Evolutionary conservation across 64 coral and sea anemone species (phyloP).

Genomic region (Montipora foliosa): DNA sequence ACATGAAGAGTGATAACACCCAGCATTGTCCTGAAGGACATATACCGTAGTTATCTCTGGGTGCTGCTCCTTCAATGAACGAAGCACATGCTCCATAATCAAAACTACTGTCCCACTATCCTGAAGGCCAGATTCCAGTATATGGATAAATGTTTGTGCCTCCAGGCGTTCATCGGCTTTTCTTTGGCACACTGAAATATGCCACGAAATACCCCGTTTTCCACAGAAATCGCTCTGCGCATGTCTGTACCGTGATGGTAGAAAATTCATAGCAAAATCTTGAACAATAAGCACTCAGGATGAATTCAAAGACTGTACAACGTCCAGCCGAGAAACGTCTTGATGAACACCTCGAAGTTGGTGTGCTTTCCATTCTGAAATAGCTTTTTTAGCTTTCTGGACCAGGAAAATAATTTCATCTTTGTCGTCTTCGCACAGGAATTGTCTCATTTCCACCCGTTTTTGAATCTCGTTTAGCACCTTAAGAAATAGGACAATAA

Average conservation of each 20-base stretch:
- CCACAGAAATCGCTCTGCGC: no score
- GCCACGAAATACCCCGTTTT: no score
- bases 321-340: conserved; percentile 3
- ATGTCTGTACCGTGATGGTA: not conserved
- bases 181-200: no score
- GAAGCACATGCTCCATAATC: no score
- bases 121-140: no score
- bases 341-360: conserved; percentile 25
- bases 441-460: not conserved
- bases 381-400: conserved; percentile 21
- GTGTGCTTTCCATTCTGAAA: conserved; percentile 44
- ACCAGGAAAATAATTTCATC: conserved; percentile 29
- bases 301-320: not conserved
- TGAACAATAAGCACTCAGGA: conserved; percentile 32
- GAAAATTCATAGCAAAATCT: conserved; percentile 73
- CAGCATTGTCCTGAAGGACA: no score
- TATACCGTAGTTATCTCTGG: no score
- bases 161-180: no score
- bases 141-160: no score
- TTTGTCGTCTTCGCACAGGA: conserved; percentile 38
- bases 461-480: conserved; percentile 18
- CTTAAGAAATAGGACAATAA: not conserved
- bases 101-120: no score
- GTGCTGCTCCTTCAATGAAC: no score
- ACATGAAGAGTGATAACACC: no score